Percentiles rank a stretch among this genome's conserved stretches.
Evolutionary conservation across 2,113 vertebrate genomes (phyloP).

Genomic region (Poeciliopsis turrubarensis): DNA sequence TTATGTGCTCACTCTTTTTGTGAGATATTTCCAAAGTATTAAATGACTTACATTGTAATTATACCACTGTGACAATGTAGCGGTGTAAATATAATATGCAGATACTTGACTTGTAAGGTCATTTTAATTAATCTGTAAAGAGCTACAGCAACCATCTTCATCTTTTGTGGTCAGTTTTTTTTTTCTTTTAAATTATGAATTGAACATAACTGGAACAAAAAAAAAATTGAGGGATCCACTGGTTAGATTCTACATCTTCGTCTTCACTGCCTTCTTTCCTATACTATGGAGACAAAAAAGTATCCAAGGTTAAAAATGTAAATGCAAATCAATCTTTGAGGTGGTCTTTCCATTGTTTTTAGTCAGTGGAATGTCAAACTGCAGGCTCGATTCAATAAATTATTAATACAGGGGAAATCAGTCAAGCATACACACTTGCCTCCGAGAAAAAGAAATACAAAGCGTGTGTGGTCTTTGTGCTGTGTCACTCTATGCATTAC

Average conservation of each 20-base stretch:
- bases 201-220: neutral
- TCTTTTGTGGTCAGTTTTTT: neutral
- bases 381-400: conserved; percentile 36
- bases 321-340: conserved; percentile 24
- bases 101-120: neutral
- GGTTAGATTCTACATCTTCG: too few species aligned
- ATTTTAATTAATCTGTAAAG: neutral
- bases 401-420: conserved; percentile 28
- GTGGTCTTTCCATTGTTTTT: conserved; percentile 33
- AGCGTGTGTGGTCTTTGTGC: conserved; percentile 18
- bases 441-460: conserved; percentile 4
- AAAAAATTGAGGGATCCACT: neutral
- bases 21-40: neutral
- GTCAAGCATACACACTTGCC: conserved; percentile 6
- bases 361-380: conserved; percentile 36
- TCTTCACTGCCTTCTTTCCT: too few species aligned
- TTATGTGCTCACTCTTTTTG: too few species aligned
- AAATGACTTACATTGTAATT: neutral
- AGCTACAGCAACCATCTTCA: neutral
- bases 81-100: neutral
- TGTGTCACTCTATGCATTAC: conserved; percentile 15
- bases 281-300: neutral
- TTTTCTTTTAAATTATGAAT: neutral
- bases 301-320: conserved; percentile 31
- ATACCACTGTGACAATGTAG: neutral